A percentile compares a stretch with the other conserved stretches of the same genome.
Evolutionary conservation across 2,888 invertebrate species (phyloP).

Genomic region (Eristalis intricaria): DNA sequence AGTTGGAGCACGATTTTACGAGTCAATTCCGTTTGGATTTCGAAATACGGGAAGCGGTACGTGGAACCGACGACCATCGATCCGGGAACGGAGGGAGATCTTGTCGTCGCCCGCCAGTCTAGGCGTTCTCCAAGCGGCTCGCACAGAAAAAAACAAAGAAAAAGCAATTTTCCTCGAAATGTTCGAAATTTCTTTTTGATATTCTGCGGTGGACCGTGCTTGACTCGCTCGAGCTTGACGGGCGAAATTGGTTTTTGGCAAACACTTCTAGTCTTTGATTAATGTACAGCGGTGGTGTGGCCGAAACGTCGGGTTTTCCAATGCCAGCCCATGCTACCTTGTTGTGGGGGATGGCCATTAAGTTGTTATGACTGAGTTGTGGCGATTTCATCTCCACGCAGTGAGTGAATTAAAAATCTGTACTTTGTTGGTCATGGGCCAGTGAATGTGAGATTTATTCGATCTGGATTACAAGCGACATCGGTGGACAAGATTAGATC

Average conservation of each 20-base stretch:
- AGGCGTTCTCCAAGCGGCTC: constrained; percentile 20
- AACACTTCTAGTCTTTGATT: constrained; percentile 10
- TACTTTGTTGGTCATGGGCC: too few species aligned
- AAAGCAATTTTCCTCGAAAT: not conserved
- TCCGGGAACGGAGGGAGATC: not conserved
- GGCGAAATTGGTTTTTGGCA: constrained; percentile 52
- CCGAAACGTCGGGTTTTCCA: not conserved
- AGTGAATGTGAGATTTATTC: too few species aligned
- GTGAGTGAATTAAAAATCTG: too few species aligned
- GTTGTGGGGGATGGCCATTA: not conserved
- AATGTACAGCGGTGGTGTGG: not conserved
- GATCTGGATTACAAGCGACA: too few species aligned
- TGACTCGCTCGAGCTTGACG: constrained; percentile 28
- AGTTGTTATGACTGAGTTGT: not conserved
- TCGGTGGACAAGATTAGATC: too few species aligned
- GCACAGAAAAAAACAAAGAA: too few species aligned
- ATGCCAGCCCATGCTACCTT: not conserved
- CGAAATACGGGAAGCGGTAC: constrained; percentile 1
- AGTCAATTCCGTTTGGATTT: constrained; percentile 23
- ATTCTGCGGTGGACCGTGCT: too few species aligned
- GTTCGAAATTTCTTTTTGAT: not conserved
- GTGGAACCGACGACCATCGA: constrained; percentile 10
- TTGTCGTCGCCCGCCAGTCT: constrained; percentile 50
- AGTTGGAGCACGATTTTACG: not conserved
- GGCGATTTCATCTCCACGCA: not conserved